Base-by-base conservation (phyloP, 1,140 invertebrate genomes). In the Harpegnathos saltator region DNA sequence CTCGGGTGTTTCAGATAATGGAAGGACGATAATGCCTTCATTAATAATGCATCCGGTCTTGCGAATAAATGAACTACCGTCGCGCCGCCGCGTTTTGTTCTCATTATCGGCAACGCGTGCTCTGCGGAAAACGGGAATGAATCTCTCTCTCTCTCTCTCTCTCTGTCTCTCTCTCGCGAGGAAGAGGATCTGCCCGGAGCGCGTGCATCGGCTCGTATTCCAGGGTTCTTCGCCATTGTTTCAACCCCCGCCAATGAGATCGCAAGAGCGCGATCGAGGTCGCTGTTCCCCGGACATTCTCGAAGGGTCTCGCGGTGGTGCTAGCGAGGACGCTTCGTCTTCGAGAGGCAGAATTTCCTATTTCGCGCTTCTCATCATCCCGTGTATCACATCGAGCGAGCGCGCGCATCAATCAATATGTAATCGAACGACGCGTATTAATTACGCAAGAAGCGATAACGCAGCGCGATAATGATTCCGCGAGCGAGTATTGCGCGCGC, bases 1-100 rank as follows among this genome's bases (percentile, higher is more conserved):
- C 17, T 38, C 17, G 66, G 29, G 33, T 84, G 75, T 84, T 86
- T 84, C 69, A 84, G 84, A 86, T 86, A 82, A 84, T 84, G 62
- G 38, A 69, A 71, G 7, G 26, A 15, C 66, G 66, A 72, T 82
- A 71, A 84, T 82, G 59, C n/a, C 12, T 59, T 84, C 83, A 62
- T 84, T 84, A 84, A 84, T 82, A 87, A 86, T 81, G 68, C 77
- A 77, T 33, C 44, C 61, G 58, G 54, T 78, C 80, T 26, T 26
- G 29, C 29, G 54, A 68, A 81, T 65, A 84, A 84, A 83, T 83
- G 73, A 65, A 71, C 66, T 66, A 29, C n/a, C n/a, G n/a, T n/a
- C n/a, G n/a, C 72, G 62, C 26, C 26, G 12, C n/a, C 17, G 9
- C 62, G 66, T 44, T 48, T 83, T 62, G 50, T 83, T 77, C 73